phyloP scores from a whole-genome alignment of 2,113 vertebrate species.

The Leiothrix lutea region DNA sequence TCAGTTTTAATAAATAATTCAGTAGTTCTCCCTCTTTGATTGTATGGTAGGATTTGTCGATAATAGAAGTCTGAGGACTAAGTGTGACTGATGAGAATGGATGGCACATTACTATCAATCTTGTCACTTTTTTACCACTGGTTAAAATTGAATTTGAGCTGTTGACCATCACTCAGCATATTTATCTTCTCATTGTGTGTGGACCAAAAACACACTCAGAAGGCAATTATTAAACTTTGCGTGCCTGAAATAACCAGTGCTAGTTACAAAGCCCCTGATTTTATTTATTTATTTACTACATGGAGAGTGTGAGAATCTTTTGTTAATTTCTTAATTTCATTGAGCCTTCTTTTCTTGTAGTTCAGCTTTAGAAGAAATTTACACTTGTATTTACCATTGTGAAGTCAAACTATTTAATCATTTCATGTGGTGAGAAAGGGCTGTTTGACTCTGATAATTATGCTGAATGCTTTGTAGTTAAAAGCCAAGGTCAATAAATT shows the following conservation, averaged over 20 bases:
- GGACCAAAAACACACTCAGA: neutral
- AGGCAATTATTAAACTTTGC: neutral
- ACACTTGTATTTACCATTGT: neutral
- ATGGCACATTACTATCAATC: neutral
- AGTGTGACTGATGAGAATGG: constrained; percentile 43
- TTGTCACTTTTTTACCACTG: neutral
- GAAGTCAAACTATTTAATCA: neutral
- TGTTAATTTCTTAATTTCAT: neutral
- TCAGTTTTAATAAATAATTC: constrained; percentile 66
- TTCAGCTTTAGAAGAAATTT: neutral
- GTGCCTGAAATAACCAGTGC: neutral
- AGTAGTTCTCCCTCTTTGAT: constrained; percentile 38
- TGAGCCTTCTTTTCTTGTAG: neutral
- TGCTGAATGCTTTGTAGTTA: neutral
- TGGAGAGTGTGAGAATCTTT: neutral
- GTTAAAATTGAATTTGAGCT: constrained; percentile 36
- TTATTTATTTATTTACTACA: neutral
- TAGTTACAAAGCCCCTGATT: neutral
- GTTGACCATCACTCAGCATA: neutral
- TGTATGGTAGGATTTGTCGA: constrained; percentile 28
- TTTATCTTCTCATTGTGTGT: neutral
- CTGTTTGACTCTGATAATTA: neutral
- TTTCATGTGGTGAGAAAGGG: neutral
- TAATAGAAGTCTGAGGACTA: constrained; percentile 33
- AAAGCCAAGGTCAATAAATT: neutral